Evolutionary conservation across 2,888 invertebrate genomes (phyloP).

Genomic region (Entomobrya multifasciata): DNA sequence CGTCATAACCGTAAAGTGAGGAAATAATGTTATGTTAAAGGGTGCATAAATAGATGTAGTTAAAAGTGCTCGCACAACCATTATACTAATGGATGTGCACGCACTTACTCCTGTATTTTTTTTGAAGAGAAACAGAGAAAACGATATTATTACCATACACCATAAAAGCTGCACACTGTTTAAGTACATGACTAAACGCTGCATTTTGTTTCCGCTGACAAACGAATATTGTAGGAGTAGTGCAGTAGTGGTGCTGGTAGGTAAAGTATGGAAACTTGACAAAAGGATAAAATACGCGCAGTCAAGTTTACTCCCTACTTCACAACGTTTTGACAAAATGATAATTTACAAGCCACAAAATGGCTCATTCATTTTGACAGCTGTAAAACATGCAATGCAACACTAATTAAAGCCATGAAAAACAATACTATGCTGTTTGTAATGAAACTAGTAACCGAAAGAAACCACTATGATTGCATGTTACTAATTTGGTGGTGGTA

Average conservation of each 20-base stretch:
- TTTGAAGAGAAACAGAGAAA: not conserved
- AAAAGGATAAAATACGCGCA: constrained; percentile 26
- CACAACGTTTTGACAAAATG: constrained; percentile 61
- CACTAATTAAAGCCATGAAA: constrained; percentile 66
- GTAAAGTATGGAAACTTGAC: not conserved
- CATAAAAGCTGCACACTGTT: no score
- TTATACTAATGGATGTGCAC: constrained; percentile 60
- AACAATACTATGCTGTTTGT: constrained; percentile 8
- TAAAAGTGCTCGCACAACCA: constrained; percentile 22
- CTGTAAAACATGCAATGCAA: constrained; percentile 66
- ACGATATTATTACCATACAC: no score
- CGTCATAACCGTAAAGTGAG: not conserved
- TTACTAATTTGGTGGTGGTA: not conserved
- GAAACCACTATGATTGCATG: constrained; percentile 36
- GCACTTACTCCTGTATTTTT: constrained; percentile 31
- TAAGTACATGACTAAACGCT: no score
- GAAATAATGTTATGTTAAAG: not conserved
- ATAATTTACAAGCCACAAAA: constrained; percentile 71
- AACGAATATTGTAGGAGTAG: no score
- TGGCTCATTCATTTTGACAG: constrained; percentile 68
- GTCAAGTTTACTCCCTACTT: constrained; percentile 25
- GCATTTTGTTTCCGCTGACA: not conserved
- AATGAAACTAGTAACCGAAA: constrained; percentile 9
- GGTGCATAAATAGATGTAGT: constrained; percentile 38
- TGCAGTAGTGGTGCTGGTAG: not conserved